A percentile compares a stretch with the other conserved stretches of the same genome.
Evolutionary conservation across 2,113 vertebrate species (phyloP).

Genomic region (Silurus asotus): DNA sequence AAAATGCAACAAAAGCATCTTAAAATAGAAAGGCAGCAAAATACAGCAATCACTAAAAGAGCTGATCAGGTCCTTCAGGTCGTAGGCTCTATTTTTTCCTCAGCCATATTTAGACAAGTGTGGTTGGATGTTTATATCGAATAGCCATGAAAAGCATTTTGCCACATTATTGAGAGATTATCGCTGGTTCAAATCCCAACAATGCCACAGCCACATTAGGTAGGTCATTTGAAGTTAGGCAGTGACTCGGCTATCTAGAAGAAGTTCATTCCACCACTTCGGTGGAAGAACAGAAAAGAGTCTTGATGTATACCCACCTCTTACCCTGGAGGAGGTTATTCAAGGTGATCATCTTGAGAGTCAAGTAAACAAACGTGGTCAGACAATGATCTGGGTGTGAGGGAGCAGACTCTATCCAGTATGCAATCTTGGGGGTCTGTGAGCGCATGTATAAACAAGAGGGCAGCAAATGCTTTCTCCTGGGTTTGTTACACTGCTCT

Average conservation of each 20-base stretch:
- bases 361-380: too few species aligned
- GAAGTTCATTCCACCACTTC: too few species aligned
- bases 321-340: too few species aligned
- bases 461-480: not conserved
- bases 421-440: not conserved
- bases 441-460: not conserved
- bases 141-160: not conserved
- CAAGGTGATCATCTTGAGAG: too few species aligned
- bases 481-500: not conserved
- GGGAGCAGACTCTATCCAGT: not conserved
- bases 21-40: not conserved
- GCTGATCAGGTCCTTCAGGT: not conserved
- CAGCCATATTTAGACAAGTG: not conserved
- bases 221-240: too few species aligned
- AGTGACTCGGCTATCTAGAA: too few species aligned
- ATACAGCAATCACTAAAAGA: not conserved
- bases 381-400: not conserved
- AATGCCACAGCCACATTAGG: not conserved
- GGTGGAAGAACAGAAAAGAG: too few species aligned
- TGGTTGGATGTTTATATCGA: not conserved
- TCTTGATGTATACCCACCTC: too few species aligned
- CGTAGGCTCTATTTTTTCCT: too few species aligned
- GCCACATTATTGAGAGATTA: not conserved
- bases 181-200: not conserved
- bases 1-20: not conserved